Conservation (phyloP, 2,888 invertebrate species). For the Heliconius sara region DNA sequence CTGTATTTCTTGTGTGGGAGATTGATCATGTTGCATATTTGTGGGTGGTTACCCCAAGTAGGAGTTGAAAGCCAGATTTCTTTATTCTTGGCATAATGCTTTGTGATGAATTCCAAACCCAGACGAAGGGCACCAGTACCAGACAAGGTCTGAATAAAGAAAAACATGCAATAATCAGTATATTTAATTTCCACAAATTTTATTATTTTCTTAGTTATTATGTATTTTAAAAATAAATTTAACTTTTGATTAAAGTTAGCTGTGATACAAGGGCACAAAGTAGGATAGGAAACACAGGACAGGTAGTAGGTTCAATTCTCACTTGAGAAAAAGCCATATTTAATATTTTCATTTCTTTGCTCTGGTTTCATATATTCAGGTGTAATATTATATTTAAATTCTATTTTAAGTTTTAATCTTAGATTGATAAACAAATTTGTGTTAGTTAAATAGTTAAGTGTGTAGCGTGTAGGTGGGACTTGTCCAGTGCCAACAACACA, state of each 20-base stretch:
- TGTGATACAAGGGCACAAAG: too few relatives aligned
- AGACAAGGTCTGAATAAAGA: constrained; percentile 90
- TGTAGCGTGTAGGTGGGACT: neutral
- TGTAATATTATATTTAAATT: too few relatives aligned
- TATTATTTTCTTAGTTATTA: neutral
- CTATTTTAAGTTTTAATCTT: too few relatives aligned
- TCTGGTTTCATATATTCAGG: too few relatives aligned
- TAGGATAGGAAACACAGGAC: too few relatives aligned
- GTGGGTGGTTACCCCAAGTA: constrained; percentile 99
- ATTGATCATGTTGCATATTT: constrained; percentile 95
- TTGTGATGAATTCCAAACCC: constrained; percentile 93
- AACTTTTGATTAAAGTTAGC: neutral
- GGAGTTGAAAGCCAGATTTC: constrained; percentile 95
- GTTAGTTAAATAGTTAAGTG: constrained; percentile 8
- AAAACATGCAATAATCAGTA: neutral
- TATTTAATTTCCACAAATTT: too few relatives aligned
- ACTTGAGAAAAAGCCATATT: too few relatives aligned
- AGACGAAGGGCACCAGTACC: constrained; percentile 98
- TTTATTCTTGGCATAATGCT: constrained; percentile 91
- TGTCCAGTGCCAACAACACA: neutral
- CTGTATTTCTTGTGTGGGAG: constrained; percentile 94
- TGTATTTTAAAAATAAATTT: neutral
- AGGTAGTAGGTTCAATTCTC: too few relatives aligned
- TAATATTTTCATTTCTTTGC: too few relatives aligned
- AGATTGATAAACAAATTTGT: neutral